phyloP scores from a whole-genome alignment of 2,113 vertebrate species.

The Rhadina sibilatrix region DNA sequence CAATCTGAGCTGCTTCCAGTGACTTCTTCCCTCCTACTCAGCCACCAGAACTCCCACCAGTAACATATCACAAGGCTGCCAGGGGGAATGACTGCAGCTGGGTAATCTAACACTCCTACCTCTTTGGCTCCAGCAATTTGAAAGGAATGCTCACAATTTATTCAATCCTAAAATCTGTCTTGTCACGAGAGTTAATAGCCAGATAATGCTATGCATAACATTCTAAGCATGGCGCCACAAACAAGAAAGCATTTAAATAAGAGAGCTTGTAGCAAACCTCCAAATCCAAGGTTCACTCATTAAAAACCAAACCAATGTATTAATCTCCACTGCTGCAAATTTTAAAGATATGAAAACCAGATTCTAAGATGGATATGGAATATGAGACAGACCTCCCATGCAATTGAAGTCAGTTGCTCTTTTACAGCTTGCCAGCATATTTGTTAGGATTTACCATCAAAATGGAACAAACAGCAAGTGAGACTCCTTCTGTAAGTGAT shows the following conservation, averaged over 20 bases:
- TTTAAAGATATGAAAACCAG: background rate
- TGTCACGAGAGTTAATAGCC: background rate
- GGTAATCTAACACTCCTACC: background rate
- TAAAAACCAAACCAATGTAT: background rate
- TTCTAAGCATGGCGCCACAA: background rate
- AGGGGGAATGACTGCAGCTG: background rate
- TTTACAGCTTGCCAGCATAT: background rate
- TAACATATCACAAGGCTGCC: background rate
- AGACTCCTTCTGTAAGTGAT: background rate
- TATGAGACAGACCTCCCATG: background rate
- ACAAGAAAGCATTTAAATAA: slow-evolving; percentile 29
- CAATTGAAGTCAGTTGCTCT: background rate
- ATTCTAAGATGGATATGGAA: background rate
- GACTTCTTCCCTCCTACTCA: background rate
- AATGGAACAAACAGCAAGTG: background rate
- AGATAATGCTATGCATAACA: background rate
- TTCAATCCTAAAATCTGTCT: slow-evolving; percentile 28
- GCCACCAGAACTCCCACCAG: background rate
- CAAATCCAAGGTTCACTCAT: background rate
- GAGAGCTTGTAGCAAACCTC: background rate
- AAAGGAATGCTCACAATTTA: slow-evolving; percentile 1
- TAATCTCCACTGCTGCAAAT: background rate
- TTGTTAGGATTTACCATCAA: background rate
- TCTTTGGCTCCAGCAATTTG: background rate
- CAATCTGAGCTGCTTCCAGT: background rate